phyloP scores from a whole-genome alignment of 2,888 invertebrate species.

The Lasius fuliginosus region DNA sequence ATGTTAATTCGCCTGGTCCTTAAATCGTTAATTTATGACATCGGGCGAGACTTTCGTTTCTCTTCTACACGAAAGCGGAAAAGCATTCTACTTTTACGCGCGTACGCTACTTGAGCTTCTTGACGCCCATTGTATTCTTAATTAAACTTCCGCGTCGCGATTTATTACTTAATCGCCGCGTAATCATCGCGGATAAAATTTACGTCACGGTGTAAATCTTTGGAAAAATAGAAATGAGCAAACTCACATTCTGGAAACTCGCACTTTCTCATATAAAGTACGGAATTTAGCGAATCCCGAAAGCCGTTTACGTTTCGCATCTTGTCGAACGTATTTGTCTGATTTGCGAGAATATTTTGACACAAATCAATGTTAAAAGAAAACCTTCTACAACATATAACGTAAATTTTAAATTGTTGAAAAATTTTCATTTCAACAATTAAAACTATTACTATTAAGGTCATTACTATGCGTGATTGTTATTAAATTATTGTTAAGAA shows the following conservation, averaged over 20 bases:
- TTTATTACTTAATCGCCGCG: conserved; percentile 38
- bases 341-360: neutral
- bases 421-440: neutral
- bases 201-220: neutral
- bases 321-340: neutral
- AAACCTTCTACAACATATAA: too few species aligned
- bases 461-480: neutral
- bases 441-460: neutral
- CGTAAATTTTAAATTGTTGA: too few species aligned
- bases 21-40: conserved; percentile 10
- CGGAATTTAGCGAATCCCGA: neutral
- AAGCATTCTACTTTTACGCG: conserved; percentile 25
- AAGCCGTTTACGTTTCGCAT: neutral
- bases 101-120: conserved; percentile 39
- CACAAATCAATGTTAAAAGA: neutral
- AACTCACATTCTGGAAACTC: neutral
- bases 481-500: neutral
- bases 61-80: conserved; percentile 12
- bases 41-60: conserved; percentile 38
- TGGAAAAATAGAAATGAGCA: neutral
- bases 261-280: neutral
- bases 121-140: conserved; percentile 43
- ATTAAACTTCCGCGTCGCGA: conserved; percentile 54
- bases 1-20: neutral
- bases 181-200: conserved; percentile 25